Base-by-base conservation (phyloP, 1,140 invertebrate genomes). In the Coenobita brevimanus region DNA sequence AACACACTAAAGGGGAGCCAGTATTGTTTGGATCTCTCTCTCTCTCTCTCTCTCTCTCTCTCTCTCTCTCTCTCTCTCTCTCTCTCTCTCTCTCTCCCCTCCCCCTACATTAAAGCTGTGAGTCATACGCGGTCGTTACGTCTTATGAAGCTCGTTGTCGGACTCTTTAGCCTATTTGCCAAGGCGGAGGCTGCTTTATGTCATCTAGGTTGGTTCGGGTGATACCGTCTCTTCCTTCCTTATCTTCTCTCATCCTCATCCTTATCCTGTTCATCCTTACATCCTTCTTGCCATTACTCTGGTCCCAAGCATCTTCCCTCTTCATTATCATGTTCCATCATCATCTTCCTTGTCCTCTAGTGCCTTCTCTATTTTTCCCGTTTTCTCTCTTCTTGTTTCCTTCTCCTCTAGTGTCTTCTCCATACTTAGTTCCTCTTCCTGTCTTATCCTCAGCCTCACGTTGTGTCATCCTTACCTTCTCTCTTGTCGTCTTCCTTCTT, bases 171-270 rank as follows among this genome's bases (percentile, higher is more conserved):
- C 67, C 73, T 82, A 71, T 82, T 82, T 69, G 81, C 36, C 64
- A 71, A 71, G 67, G 81, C 81, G 81, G 81, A 64, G 81, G 81
- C 81, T 71, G 64, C 81, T 82, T 82, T 82, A 82, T 82, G 81
- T 82, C 81, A 82, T 82, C 67, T 82, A 54, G 64, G 62, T 24
- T 82, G 15, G 27, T 82, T 82, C 60, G 41, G 41, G 81, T 8
- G 64, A 24, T 2, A 3, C 36, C 64, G 6, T 30, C 64, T 41
- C 46, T 33, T 2, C 36, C n/a, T 21, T n/a, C n/a, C 2, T 8
- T 3, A 3, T 10, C 60, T 41, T 41, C 36, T 27, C 3, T 54
- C 75, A 13, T 33, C n/a, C 71, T 75, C 24, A 8, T n/a, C 15
- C 15, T 67, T 24, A 67, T 24, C 6, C 15, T 24, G 13, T 8